Evolutionary conservation across 2,797 vertebrate genomes (phyloP), one percentile per base, ranked within the genome.

Genomic region (Megaceryle alcyon): DNA sequence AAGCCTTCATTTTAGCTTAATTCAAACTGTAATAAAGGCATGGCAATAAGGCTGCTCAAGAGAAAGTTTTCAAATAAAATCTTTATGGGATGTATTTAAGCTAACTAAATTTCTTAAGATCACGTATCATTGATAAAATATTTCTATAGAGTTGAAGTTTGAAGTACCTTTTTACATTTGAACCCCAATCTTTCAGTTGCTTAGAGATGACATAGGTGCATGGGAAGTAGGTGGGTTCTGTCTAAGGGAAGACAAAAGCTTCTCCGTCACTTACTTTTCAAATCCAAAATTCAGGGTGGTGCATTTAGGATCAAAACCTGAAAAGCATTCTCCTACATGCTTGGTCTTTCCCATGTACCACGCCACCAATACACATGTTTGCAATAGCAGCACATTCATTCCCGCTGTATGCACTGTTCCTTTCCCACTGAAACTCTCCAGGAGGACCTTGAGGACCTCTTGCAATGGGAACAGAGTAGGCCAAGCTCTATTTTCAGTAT

Each of bases 401-500:
- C 53, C 77, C 16, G 19, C 25, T 44, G 19, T 31, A 8, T 5
- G 33, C 43, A 39, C 23, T 1, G 0, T 18, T 85, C 81, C 41
- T 80, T 57, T 89, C 26, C 77, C 25, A 4, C 11, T 66, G 87
- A 66, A 60, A 61, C 53, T 35, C 12, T 75, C 78, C 91, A 4
- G 0, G 2, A 63, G 63, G 53, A 54, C 53, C 53, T 31, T 17
- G 19, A 54, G 29, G 76, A 22, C 51, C 41, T 78, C 83, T 69
- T 69, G 72, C 46, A n/a, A 7, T 29, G 72, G 82, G 85, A 90
- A 59, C 1, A 2, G 71, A 87, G 79, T 28, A 84, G 77, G 10
- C 80, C 73, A 85, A 63, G 59, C 70, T 93, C 71, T 59, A 14
- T 70, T 92, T 94, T 91, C 92, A 80, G 28, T 80, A 68, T 95